Evolutionary conservation across 2,888 invertebrate species (phyloP), one percentile per base, ranked within the genome.

Genomic region (Tridacna gigas): DNA sequence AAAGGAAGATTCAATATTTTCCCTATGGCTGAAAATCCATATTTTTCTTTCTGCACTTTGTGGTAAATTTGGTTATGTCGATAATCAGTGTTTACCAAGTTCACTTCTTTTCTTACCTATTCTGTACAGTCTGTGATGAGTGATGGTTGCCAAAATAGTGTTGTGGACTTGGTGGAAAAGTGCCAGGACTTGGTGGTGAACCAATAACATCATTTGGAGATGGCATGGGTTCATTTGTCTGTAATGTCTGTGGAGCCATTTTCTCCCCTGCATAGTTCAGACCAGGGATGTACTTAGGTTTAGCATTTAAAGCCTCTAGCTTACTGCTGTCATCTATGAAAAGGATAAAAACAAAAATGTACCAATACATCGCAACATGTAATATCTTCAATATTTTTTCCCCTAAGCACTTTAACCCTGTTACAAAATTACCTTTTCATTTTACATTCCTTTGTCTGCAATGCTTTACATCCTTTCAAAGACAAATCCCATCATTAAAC

Each of bases 201-300:
- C 22, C 25, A 11, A 51, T 26, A 9, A 20, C 71, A 11, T 48
- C 26, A 18, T 45, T n/a, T n/a, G n/a, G 20, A 20, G 12, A 12
- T 15, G 22, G 22, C 47, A n/a, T 12, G 7, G 69, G 22, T 26
- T 71, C 71, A 26, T n/a, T 12, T 25, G 25, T 61, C 71, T 73
- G 76, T 28, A 28, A 25, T 51, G 48, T 71, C 47, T 71, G 71
- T 69, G 45, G n/a, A 51, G 37, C 51, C 22, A 25, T 73, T 60
- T 80, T 82, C n/a, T 71, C 26, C n/a, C 71, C 84, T 48, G 77
- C 60, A 71, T 80, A 90, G 79, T 90, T 89, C 60, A 90, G 80
- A 13, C 89, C 90, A 61, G 89, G 90, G 51, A 90, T 90, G 51
- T 88, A 83, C 56, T 80, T 79, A 12, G 82, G 85, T 69, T 84